Percentiles rank a stretch among this genome's conserved stretches.
phyloP scores from a whole-genome alignment of 2,888 invertebrate genomes.

The Tubulanus polymorphus region DNA sequence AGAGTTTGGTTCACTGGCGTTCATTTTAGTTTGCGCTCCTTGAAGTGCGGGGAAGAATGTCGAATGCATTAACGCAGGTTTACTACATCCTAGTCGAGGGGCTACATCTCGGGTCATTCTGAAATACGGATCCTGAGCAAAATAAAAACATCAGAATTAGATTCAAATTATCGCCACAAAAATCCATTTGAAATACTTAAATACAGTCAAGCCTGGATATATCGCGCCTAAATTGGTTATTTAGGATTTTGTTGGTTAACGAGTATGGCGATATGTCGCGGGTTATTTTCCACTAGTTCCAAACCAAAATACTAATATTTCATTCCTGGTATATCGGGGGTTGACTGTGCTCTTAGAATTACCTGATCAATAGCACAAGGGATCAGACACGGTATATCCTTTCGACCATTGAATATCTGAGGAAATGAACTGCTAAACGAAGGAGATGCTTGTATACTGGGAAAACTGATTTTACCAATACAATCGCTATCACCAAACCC shows the following conservation, averaged over 20 bases:
- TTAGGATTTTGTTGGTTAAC: background rate
- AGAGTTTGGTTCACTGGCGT: conserved; percentile 87
- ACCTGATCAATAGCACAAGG: conserved; percentile 98
- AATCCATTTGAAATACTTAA: too few species aligned
- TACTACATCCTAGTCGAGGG: conserved; percentile 77
- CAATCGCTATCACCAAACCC: conserved; percentile 94
- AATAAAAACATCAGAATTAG: too few species aligned
- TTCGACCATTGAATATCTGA: conserved; percentile 73
- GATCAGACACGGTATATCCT: conserved; percentile 77
- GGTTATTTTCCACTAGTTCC: too few species aligned
- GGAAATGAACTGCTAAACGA: conserved; percentile 68
- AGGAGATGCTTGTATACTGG: conserved; percentile 93
- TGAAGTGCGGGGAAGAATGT: conserved; percentile 90
- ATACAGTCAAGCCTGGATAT: too few species aligned
- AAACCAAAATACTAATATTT: too few species aligned
- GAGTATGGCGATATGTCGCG: too few species aligned
- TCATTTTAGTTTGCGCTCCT: conserved; percentile 98
- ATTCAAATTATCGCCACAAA: background rate
- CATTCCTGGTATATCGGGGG: background rate
- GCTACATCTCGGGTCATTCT: conserved; percentile 99
- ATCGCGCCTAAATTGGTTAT: background rate
- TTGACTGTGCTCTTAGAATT: conserved; percentile 8
- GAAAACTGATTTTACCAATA: conserved; percentile 96
- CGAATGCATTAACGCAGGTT: conserved; percentile 84
- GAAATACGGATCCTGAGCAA: conserved; percentile 95